A percentile compares a stretch with the other conserved stretches of the same genome.
Conservation (phyloP, 2,888 invertebrate genomes). For the Trichopoda pennipes region DNA sequence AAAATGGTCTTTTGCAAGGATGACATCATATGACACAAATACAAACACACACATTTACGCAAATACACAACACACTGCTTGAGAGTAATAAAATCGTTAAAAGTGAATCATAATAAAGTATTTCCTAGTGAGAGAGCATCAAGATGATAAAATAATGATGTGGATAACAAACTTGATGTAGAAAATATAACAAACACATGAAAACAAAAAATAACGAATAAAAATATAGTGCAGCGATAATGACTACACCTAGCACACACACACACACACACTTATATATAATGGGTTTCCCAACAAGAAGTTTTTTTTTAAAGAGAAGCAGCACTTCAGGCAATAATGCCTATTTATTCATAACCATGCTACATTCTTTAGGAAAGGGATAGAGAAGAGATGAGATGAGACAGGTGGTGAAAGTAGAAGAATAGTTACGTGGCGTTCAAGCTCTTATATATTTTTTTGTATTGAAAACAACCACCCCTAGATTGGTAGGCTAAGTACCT, state of each 20-base stretch:
- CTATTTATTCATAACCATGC: too few species aligned
- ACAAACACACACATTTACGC: too few species aligned
- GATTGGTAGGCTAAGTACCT: too few species aligned
- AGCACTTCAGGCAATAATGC: too few species aligned
- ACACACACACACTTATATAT: neutral
- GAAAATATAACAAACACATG: neutral
- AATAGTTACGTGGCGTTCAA: too few species aligned
- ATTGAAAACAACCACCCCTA: too few species aligned
- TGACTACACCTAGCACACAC: neutral
- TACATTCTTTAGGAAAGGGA: too few species aligned
- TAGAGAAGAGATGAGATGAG: too few species aligned
- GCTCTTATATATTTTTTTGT: too few species aligned
- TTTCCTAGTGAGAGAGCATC: slow-evolving; percentile 41
- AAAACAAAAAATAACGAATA: neutral
- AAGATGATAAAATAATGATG: slow-evolving; percentile 21
- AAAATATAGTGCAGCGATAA: neutral
- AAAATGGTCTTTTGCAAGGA: slow-evolving; percentile 18
- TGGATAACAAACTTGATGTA: slow-evolving; percentile 39
- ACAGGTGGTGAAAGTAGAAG: too few species aligned
- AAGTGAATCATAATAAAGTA: slow-evolving; percentile 29
- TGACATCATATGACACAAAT: slow-evolving; percentile 55
- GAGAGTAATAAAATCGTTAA: slow-evolving; percentile 13
- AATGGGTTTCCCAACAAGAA: too few species aligned
- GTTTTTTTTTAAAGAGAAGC: too few species aligned
- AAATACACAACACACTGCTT: slow-evolving; percentile 2